Evolutionary conservation across 2,797 vertebrate genomes (phyloP).

Genomic region (Scyliorhinus canicula): DNA sequence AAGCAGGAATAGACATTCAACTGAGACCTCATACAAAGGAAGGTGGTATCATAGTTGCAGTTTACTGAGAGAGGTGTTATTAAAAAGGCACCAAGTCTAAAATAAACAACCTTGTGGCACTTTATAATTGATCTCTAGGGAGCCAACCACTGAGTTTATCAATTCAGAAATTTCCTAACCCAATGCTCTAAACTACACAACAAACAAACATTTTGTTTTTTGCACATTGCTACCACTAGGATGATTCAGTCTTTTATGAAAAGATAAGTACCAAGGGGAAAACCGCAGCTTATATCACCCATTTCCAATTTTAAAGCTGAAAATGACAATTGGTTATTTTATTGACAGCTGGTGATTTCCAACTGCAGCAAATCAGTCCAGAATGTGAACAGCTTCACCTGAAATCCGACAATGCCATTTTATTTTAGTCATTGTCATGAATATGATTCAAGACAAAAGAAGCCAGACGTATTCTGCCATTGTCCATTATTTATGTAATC

Average conservation of each 20-base stretch:
- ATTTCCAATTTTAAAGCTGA: slow-evolving; percentile 50
- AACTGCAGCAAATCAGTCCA: neutral
- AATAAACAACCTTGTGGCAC: slow-evolving; percentile 64
- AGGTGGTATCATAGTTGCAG: slow-evolving; percentile 58
- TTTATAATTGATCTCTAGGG: slow-evolving; percentile 63
- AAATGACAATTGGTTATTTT: slow-evolving; percentile 50
- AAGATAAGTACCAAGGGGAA: slow-evolving; percentile 45
- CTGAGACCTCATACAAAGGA: slow-evolving; percentile 62
- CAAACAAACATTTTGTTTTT: neutral
- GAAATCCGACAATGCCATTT: no score
- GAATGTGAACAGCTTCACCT: neutral
- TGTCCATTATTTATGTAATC: neutral
- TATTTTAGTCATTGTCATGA: neutral
- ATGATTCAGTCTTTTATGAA: slow-evolving; percentile 47
- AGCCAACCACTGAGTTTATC: slow-evolving; percentile 51
- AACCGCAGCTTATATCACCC: slow-evolving; percentile 44
- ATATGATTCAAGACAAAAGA: neutral
- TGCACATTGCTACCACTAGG: neutral
- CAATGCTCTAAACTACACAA: slow-evolving; percentile 42
- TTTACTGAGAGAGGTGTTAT: slow-evolving; percentile 63
- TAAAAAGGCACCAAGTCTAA: slow-evolving; percentile 71
- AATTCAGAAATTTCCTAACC: slow-evolving; percentile 45
- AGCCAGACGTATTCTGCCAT: neutral
- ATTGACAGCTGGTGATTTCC: neutral
- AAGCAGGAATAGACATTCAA: slow-evolving; percentile 58